A percentile compares a stretch with the other conserved stretches of the same genome.
Conservation (phyloP, 2,888 invertebrate genomes). For the Drosophila tanythrix region DNA sequence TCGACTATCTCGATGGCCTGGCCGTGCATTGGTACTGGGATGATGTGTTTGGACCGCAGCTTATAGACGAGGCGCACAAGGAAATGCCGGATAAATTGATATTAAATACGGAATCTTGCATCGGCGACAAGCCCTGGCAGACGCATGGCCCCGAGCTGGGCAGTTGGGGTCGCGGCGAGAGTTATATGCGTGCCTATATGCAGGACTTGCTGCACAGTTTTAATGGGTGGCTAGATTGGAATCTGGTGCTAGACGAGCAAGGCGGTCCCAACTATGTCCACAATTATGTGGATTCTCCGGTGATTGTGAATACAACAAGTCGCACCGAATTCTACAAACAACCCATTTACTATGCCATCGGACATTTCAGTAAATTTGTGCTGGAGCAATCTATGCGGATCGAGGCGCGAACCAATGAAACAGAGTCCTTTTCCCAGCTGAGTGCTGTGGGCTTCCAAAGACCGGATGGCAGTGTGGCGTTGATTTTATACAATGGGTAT, state of each 20-base stretch:
- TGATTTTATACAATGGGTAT: constrained; percentile 87
- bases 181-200: constrained; percentile 89
- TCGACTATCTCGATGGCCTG: constrained; percentile 90
- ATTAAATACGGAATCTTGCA: constrained; percentile 92
- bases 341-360: constrained; percentile 94
- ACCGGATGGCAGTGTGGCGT: constrained; percentile 85
- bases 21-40: constrained; percentile 95
- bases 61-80: constrained; percentile 88
- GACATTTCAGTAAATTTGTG: constrained; percentile 92
- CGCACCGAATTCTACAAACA: constrained; percentile 93
- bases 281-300: constrained; percentile 90
- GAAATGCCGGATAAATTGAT: constrained; percentile 90
- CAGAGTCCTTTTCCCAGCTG: constrained; percentile 78
- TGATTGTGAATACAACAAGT: constrained; percentile 85
- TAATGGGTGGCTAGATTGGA: constrained; percentile 97
- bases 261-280: constrained; percentile 92
- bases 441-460: constrained; percentile 86
- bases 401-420: constrained; percentile 67
- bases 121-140: constrained; percentile 87
- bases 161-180: constrained; percentile 90
- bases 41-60: constrained; percentile 86
- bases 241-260: constrained; percentile 90
- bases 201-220: constrained; percentile 91
- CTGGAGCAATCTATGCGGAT: constrained; percentile 86
- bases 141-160: constrained; percentile 88